These are phyloP conservation scores for Tetragonula carbonaria DNA, from an alignment of 2,888 invertebrate species.

Conservation along the genomic window DNA sequence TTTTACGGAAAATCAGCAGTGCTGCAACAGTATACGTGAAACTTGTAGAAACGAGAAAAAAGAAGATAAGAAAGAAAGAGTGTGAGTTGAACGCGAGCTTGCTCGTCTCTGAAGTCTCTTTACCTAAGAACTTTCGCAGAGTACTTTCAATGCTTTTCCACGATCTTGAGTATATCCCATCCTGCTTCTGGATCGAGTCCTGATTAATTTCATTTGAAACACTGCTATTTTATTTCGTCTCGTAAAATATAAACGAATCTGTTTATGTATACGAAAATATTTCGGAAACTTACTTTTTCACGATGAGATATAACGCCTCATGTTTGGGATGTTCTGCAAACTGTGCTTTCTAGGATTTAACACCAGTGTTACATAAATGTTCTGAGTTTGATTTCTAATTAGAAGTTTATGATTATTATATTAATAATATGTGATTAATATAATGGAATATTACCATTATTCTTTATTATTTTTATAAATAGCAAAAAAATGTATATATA, in stretches of 20 bases:
- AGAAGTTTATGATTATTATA: no score
- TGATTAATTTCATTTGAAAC: conserved; percentile 22
- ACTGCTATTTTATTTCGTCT: neutral
- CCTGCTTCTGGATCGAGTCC: conserved; percentile 7
- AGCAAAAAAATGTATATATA: no score
- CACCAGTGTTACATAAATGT: no score
- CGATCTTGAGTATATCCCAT: conserved; percentile 22
- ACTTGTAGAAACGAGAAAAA: neutral
- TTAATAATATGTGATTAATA: no score
- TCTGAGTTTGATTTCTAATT: no score
- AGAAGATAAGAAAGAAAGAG: neutral
- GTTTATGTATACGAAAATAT: no score
- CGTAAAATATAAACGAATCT: neutral
- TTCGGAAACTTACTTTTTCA: no score
- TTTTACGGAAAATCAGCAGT: neutral
- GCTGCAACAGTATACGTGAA: neutral
- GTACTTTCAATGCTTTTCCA: conserved; percentile 33
- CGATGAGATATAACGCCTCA: no score
- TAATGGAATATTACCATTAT: no score
- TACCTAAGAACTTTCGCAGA: conserved; percentile 29
- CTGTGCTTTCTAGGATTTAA: no score
- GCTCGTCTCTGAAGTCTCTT: conserved; percentile 18
- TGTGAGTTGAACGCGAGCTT: neutral
- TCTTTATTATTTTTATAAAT: no score
- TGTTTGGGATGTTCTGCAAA: no score